Base-by-base conservation (phyloP, 2,888 invertebrate genomes). In the Papilio demoleus region DNA sequence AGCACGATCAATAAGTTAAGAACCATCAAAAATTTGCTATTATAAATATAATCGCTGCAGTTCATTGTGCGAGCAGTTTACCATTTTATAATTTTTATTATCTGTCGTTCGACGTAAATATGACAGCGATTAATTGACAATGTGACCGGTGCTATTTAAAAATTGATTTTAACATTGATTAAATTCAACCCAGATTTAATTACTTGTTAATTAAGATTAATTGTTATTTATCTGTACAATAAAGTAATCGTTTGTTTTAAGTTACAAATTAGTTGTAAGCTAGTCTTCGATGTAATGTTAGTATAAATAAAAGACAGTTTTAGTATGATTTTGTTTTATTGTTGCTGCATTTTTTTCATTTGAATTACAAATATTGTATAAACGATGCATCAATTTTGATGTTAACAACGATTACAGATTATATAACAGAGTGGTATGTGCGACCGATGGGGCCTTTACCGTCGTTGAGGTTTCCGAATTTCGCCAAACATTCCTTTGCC, bases 181-280 rank as follows among this genome's bases (percentile, higher is more conserved):
- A 12, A 38, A 56, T 36, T 63, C 24, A 22, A 50, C 50, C 65
- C 67, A 71, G 38, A 71, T 56, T 69, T 69, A 65, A 73, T 76
- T 81, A 81, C 80, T 77, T 71, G 53, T 68, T 69, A 67, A 73
- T 77, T 81, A 81, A 81, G 77, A 71, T 82, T 81, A 79, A 79
- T 81, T 82, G 78, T 88, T 88, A 90, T 90, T 90, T 82, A 27
- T 64, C 82, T 88, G 86, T 90, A 88, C 80, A 81, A 80, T 86
- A 83, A 78, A 81, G 77, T 81, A 81, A 81, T 82, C 76, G 75
- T 77, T 82, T 71, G 78, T 80, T 72, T 72, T 87, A 90, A 90
- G 88, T 88, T 90, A 92, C 92, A 92, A 92, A 92, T 90, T 92
- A 92, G 92, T 83, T 86, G 66, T 92, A 92, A 92, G 92, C 90